phyloP scores from a whole-genome alignment of 1,140 invertebrate species.

The Formica selysi region DNA sequence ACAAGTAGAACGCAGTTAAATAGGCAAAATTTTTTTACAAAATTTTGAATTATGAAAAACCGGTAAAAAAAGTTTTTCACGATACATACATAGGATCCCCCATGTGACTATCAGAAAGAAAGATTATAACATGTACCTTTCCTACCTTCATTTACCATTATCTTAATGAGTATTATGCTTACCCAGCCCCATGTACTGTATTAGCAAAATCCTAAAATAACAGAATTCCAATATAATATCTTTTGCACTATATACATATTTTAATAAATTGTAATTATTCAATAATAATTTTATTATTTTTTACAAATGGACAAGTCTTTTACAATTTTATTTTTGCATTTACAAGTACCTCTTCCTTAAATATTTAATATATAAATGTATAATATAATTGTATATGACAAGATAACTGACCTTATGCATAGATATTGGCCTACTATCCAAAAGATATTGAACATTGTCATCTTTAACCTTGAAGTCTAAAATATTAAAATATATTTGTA shows the following conservation, averaged over 20 bases:
- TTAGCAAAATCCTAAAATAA: conserved; percentile 79
- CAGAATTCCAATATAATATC: conserved; percentile 39
- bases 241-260: background rate
- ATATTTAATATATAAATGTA: background rate
- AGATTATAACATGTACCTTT: conserved; percentile 70
- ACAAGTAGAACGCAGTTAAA: background rate
- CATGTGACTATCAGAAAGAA: conserved; percentile 23
- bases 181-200: conserved; percentile 80
- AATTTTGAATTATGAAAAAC: background rate
- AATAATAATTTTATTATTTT: background rate
- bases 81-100: conserved; percentile 3
- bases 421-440: conserved; percentile 88
- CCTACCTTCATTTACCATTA: conserved; percentile 77
- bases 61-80: background rate
- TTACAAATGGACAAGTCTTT: conserved; percentile 21
- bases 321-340: background rate
- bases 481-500: conserved; percentile 44
- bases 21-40: background rate
- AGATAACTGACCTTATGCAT: conserved; percentile 86
- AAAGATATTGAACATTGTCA: conserved; percentile 90
- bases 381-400: background rate
- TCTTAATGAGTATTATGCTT: conserved; percentile 76
- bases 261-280: background rate
- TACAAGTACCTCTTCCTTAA: background rate
- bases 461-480: conserved; percentile 91